Conservation (phyloP, 2,797 vertebrate genomes). For the Lithobates sylvaticus region DNA sequence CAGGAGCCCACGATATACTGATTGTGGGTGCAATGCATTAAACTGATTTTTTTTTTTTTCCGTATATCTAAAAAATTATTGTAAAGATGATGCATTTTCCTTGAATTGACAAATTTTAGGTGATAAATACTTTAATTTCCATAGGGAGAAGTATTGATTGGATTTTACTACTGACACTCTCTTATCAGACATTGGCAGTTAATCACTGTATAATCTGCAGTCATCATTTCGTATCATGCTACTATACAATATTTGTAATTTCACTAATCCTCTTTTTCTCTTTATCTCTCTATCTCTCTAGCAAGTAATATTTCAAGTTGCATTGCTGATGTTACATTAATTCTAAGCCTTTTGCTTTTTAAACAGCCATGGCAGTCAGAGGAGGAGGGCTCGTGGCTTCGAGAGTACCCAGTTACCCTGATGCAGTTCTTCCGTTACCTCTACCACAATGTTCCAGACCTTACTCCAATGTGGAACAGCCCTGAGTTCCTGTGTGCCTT, state of each 20-base stretch:
- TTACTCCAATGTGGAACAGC: slow-evolving; percentile 94
- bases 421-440: slow-evolving; percentile 99
- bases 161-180: not conserved
- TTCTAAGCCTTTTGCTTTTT: slow-evolving; percentile 16
- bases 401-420: slow-evolving; percentile 95
- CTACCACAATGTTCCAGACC: slow-evolving; percentile 95
- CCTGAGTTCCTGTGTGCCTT: slow-evolving; percentile 94
- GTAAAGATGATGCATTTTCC: too few species aligned
- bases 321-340: too few species aligned
- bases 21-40: too few species aligned
- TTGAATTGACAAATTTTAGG: too few species aligned
- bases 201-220: not conserved
- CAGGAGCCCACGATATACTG: too few species aligned
- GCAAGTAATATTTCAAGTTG: too few species aligned
- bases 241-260: not conserved
- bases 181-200: not conserved
- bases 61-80: too few species aligned
- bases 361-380: slow-evolving; percentile 97
- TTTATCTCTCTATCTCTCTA: too few species aligned
- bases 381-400: slow-evolving; percentile 97
- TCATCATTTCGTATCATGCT: not conserved
- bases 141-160: too few species aligned
- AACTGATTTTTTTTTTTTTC: too few species aligned
- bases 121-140: too few species aligned
- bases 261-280: too few species aligned